Conservation (phyloP, 2,888 invertebrate genomes). For the Gastrophysa polygoni region DNA sequence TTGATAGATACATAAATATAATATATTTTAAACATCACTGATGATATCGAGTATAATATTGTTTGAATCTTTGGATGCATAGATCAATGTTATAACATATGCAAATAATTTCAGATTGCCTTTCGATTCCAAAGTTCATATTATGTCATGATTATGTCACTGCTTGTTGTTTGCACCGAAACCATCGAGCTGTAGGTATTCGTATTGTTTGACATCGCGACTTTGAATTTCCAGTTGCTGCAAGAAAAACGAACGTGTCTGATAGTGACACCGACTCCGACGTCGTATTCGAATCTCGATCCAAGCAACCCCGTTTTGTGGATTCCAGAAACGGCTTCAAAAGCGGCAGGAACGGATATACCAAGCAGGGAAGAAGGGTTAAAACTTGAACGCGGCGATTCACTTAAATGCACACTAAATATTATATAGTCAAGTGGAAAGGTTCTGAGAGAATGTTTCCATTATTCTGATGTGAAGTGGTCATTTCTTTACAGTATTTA, state of each 20-base stretch:
- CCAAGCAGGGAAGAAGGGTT: slow-evolving; percentile 61
- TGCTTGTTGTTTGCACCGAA: too few relatives aligned
- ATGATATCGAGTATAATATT: too few relatives aligned
- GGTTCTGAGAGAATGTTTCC: neutral
- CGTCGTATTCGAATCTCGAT: slow-evolving; percentile 79
- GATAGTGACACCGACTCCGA: slow-evolving; percentile 87
- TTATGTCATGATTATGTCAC: too few relatives aligned
- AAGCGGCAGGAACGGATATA: slow-evolving; percentile 62
- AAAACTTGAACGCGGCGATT: slow-evolving; percentile 54
- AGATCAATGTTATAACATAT: too few relatives aligned
- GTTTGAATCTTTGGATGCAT: too few relatives aligned
- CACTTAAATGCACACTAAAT: neutral
- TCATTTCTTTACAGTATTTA: neutral
- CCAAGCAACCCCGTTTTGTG: slow-evolving; percentile 62
- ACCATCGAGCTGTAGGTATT: too few relatives aligned
- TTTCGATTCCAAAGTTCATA: too few relatives aligned
- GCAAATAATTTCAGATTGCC: too few relatives aligned
- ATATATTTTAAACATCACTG: too few relatives aligned
- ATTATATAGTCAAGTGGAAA: neutral
- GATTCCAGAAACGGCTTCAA: slow-evolving; percentile 65
- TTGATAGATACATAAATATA: too few relatives aligned
- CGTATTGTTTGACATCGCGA: slow-evolving; percentile 2
- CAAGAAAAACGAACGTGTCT: slow-evolving; percentile 68
- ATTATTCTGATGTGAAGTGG: neutral
- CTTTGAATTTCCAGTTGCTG: slow-evolving; percentile 62